Conservation (phyloP, 2,113 vertebrate species). For the Leucopsar rothschildi region DNA sequence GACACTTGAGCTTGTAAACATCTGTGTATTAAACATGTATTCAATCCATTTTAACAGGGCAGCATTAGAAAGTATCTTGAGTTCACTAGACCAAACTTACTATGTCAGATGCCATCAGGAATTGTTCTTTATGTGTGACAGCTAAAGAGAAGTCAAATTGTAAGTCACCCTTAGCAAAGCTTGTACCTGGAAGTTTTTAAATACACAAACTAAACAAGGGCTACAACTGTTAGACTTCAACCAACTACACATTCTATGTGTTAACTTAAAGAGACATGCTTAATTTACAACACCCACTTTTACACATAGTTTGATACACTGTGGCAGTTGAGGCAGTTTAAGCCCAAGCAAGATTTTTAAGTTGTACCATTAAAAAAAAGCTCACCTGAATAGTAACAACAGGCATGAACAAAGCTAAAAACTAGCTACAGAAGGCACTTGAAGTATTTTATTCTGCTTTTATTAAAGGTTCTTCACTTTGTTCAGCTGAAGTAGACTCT, state of each 20-base stretch:
- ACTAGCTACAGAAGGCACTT: conserved; percentile 73
- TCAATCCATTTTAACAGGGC: conserved; percentile 41
- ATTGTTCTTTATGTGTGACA: conserved; percentile 47
- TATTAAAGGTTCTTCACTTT: conserved; percentile 78
- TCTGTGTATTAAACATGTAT: conserved; percentile 52
- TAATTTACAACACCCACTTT: conserved; percentile 50
- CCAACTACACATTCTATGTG: conserved; percentile 45
- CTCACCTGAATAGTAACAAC: conserved; percentile 70
- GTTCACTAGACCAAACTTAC: conserved; percentile 43
- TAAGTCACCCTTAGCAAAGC: conserved; percentile 43
- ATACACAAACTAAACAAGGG: conserved; percentile 40
- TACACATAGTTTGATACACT: conserved; percentile 44
- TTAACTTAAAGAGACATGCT: conserved; percentile 49
- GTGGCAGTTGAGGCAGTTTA: conserved; percentile 57
- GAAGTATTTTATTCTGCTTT: conserved; percentile 82
- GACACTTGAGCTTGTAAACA: conserved; percentile 66
- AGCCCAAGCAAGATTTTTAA: conserved; percentile 63
- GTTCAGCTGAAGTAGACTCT: conserved; percentile 65
- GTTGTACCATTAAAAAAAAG: conserved; percentile 42
- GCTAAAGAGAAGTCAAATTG: conserved; percentile 54
- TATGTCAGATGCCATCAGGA: conserved; percentile 48
- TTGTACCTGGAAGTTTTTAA: conserved; percentile 28
- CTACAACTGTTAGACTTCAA: conserved; percentile 56
- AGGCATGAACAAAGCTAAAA: conserved; percentile 73
- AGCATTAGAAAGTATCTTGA: conserved; percentile 43